These are phyloP conservation scores for Artemia sinica DNA, from an alignment of 2,888 invertebrate species.

Conservation along the genomic window DNA sequence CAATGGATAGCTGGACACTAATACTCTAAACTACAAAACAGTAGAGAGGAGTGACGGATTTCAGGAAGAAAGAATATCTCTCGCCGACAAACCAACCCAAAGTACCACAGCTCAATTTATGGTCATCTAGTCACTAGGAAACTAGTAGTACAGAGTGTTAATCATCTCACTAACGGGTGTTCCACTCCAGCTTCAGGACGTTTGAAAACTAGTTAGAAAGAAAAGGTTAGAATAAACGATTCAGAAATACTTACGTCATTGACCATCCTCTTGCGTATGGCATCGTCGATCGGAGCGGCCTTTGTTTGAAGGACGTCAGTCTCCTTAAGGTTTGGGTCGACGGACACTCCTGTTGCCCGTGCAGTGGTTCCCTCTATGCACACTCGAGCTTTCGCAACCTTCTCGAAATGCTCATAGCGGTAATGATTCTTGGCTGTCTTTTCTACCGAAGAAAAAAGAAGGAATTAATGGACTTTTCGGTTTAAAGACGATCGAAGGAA, in stretches of 20 bases:
- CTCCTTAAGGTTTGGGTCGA: conserved; percentile 9
- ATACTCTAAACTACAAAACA: neutral
- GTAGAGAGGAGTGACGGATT: conserved; percentile 7
- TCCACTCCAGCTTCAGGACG: neutral
- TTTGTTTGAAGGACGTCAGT: neutral
- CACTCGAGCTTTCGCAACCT: too few species aligned
- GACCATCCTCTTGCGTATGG: too few species aligned
- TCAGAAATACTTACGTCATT: too few species aligned
- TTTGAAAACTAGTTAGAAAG: neutral
- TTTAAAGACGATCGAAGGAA: too few species aligned
- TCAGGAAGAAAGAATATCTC: neutral
- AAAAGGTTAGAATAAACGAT: too few species aligned
- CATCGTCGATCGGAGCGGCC: neutral
- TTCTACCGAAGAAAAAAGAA: too few species aligned
- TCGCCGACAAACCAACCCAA: neutral
- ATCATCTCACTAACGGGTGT: too few species aligned
- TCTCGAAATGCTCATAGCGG: too few species aligned
- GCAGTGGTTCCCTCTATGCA: too few species aligned
- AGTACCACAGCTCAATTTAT: conserved; percentile 10
- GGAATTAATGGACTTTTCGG: too few species aligned
- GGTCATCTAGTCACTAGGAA: conserved; percentile 6
- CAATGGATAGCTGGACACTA: neutral
- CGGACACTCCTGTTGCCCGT: conserved; percentile 5
- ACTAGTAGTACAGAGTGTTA: neutral
- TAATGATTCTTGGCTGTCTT: too few species aligned